Evolutionary conservation across 2,113 vertebrate genomes (phyloP), one percentile per base, ranked within the genome.

Genomic region (Phrynosoma platyrhinos): DNA sequence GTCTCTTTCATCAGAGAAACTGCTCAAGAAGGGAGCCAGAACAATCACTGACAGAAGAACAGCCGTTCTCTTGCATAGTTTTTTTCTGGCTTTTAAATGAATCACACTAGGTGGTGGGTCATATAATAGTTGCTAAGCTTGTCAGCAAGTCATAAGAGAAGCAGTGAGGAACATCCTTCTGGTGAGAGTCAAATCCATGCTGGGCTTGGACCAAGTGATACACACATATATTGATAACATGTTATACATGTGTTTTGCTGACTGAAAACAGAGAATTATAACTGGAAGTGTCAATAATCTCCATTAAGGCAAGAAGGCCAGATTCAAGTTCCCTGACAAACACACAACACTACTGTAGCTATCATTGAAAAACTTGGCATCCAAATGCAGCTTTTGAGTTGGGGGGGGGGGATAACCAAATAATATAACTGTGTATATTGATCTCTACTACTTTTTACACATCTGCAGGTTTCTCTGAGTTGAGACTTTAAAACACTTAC

Each of bases 401-500:
- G 47, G 47, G 47, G 47, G 5, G 32, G 53, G 52, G 12, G 18
- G 10, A 87, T 64, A 47, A 5, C 23, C 52, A 64, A 12, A 82
- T 30, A 78, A 32, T 13, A 16, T 27, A 42, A 18, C 40, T 76
- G 25, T 72, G 9, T 72, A 5, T 5, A 76, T 10, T 4, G 16
- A 32, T 32, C 5, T 79, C 78, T 16, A 27, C n/a, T 69, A 9
- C 16, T 83, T 69, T 47, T 9, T 74, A 66, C 66, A 14, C 58
- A 77, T 6, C 55, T 12, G n/a, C 2, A 30, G 9, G 7, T 14
- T 80, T 81, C 53, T 7, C 32, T 74, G 14, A 27, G 72, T 42
- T 12, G 55, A 2, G 25, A n/a, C 62, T 3, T 4, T 5, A 58
- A 2, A 0, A 55, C 18, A 91, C 97, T 90, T 96, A 99, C 98